Conservation (phyloP, 1,140 invertebrate genomes). For the Drosophila nasuta region DNA sequence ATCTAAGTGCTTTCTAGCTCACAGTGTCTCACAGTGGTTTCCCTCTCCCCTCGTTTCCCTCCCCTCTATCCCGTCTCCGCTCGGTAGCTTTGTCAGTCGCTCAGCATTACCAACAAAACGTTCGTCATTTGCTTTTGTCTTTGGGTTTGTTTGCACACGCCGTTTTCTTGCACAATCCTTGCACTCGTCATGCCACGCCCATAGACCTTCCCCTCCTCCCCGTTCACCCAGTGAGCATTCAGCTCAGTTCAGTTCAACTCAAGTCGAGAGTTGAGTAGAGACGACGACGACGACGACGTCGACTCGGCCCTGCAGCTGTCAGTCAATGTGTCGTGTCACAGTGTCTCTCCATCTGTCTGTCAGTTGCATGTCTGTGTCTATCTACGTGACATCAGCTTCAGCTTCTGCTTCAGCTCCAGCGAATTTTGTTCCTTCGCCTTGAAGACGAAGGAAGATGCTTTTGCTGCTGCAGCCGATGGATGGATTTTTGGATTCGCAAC, state of each 20-base stretch:
- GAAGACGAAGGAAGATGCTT: conserved; percentile 23
- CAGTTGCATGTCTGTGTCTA: conserved; percentile 82
- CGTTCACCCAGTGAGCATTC: conserved; percentile 25
- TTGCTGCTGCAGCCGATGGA: conserved; percentile 48
- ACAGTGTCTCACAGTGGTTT: not conserved
- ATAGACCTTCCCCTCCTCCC: not conserved
- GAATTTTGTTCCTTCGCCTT: conserved; percentile 44
- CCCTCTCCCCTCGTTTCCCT: not conserved
- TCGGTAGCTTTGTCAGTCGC: conserved; percentile 34
- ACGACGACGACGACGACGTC: conserved; percentile 10
- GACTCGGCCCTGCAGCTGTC: conserved; percentile 77
- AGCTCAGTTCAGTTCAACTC: conserved; percentile 23
- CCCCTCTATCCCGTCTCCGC: not conserved
- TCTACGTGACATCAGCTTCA: conserved; percentile 82
- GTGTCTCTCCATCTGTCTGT: conserved; percentile 84
- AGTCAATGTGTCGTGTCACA: conserved; percentile 84
- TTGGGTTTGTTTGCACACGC: conserved; percentile 79
- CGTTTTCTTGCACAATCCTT: conserved; percentile 76
- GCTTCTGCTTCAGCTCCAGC: conserved; percentile 4
- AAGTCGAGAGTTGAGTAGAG: conserved; percentile 11
- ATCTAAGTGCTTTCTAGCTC: conserved; percentile 23
- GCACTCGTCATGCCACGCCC: conserved; percentile 52
- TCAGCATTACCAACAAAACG: conserved; percentile 48
- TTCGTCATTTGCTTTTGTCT: conserved; percentile 80
- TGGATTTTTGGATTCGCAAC: conserved; percentile 83